Evolutionary conservation across 2,888 invertebrate genomes (phyloP).

Genomic region (Drosophila fungiperda): DNA sequence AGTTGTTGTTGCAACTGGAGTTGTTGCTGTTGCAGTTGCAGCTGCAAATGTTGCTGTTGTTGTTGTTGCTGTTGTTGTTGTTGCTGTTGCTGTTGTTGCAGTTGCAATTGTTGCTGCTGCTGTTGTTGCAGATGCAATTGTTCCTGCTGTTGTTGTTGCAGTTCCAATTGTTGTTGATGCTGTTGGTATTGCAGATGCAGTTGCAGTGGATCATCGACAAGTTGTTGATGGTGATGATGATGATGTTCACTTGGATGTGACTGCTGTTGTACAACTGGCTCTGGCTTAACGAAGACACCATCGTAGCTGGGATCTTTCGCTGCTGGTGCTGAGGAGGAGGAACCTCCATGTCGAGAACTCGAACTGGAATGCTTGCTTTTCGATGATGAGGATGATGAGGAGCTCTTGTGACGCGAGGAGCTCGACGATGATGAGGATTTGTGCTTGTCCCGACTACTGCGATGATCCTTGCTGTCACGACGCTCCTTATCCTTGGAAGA

Average conservation of each 20-base stretch:
- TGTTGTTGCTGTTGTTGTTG: slow-evolving; percentile 24
- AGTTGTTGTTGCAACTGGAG: slow-evolving; percentile 24
- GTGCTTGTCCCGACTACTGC: slow-evolving; percentile 85
- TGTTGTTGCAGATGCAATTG: slow-evolving; percentile 37
- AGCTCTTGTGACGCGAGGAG: slow-evolving; percentile 66
- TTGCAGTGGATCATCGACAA: slow-evolving; percentile 48
- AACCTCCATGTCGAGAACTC: slow-evolving; percentile 70
- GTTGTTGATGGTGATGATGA: slow-evolving; percentile 1
- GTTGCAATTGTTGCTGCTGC: slow-evolving; percentile 16
- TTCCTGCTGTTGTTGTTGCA: slow-evolving; percentile 16
- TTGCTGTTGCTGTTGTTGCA: slow-evolving; percentile 21
- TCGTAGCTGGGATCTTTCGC: slow-evolving; percentile 73
- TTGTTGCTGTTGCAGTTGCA: slow-evolving; percentile 18
- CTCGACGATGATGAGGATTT: slow-evolving; percentile 74
- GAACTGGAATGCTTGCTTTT: slow-evolving; percentile 85
- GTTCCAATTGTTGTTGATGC: slow-evolving; percentile 57
- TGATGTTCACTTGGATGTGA: slow-evolving; percentile 59
- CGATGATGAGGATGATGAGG: slow-evolving; percentile 81
- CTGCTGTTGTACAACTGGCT: slow-evolving; percentile 72
- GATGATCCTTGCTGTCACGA: slow-evolving; percentile 83
- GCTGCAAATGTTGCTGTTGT: slow-evolving; percentile 8
- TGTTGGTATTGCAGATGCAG: slow-evolving; percentile 34
- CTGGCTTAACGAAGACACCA: slow-evolving; percentile 82
- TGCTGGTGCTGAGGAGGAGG: slow-evolving; percentile 23
- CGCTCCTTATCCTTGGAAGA: slow-evolving; percentile 84